phyloP scores from a whole-genome alignment of 2,888 invertebrate species.

The Plagodis dolabraria region DNA sequence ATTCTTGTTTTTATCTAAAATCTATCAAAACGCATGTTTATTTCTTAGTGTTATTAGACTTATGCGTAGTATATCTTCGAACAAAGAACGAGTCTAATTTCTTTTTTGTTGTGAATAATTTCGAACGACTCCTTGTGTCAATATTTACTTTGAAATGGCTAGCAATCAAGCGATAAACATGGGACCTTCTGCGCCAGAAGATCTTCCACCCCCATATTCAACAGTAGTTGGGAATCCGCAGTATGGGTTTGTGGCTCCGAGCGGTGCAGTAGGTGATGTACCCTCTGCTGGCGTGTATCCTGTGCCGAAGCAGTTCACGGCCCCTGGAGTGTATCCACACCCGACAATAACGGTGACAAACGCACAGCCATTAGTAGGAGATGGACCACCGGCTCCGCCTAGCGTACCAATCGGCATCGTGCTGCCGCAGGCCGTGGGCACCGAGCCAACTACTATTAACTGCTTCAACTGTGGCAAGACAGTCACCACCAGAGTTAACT shows the following conservation, averaged over 20 bases:
- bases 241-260: slow-evolving; percentile 65
- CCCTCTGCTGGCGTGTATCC: slow-evolving; percentile 45
- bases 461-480: slow-evolving; percentile 78
- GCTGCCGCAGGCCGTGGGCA: slow-evolving; percentile 71
- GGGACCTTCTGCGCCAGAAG: slow-evolving; percentile 63
- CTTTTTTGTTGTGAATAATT: not conserved
- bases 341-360: slow-evolving; percentile 60
- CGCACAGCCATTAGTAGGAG: slow-evolving; percentile 58
- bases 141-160: slow-evolving; percentile 51
- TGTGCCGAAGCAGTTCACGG: slow-evolving; percentile 68
- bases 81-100: not conserved
- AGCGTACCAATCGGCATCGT: slow-evolving; percentile 67
- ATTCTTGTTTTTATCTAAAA: too few species aligned
- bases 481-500: slow-evolving; percentile 77
- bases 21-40: too few species aligned
- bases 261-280: slow-evolving; percentile 29
- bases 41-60: too few species aligned
- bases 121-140: not conserved
- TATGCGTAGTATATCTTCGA: too few species aligned
- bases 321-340: slow-evolving; percentile 75
- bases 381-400: slow-evolving; percentile 53
- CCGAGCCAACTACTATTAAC: slow-evolving; percentile 74
- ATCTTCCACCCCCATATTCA: slow-evolving; percentile 78
- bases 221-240: slow-evolving; percentile 74
- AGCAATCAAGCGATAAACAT: slow-evolving; percentile 54